These are phyloP conservation scores for Cephalopachus bancanus DNA, from an alignment of 2,797 vertebrate genomes.

Conservation along the genomic window DNA sequence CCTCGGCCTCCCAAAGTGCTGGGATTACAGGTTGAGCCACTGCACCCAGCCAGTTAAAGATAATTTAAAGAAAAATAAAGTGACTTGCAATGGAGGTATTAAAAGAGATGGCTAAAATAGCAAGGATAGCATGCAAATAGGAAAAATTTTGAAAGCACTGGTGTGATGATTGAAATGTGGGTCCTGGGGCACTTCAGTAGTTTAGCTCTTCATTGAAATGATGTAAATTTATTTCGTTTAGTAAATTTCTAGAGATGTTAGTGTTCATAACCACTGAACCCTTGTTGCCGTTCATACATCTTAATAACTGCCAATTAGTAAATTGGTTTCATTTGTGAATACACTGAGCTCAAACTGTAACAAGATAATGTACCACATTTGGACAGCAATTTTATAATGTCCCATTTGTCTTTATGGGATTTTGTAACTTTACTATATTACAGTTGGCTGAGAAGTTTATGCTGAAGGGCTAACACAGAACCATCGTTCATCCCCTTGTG, in stretches of 20 bases:
- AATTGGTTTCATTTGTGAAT: not conserved
- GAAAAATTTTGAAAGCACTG: not conserved
- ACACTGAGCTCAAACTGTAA: not conserved
- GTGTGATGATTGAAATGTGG: not conserved
- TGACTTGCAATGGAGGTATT: not conserved
- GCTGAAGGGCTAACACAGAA: not conserved
- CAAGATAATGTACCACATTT: not conserved
- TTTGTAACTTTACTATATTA: not conserved
- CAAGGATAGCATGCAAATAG: not conserved
- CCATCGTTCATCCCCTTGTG: not conserved
- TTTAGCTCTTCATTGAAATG: not conserved
- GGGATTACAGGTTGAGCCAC: too few species aligned
- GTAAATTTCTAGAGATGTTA: not conserved
- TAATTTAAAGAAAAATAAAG: slow-evolving; percentile 12
- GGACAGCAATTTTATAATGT: not conserved
- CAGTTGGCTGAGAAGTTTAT: not conserved
- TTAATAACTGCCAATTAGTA: not conserved
- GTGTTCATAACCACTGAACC: not conserved
- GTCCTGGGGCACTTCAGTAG: not conserved
- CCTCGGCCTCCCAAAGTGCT: too few species aligned
- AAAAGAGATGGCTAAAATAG: not conserved
- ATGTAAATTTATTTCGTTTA: not conserved
- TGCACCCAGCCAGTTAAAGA: not conserved
- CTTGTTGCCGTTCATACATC: not conserved
- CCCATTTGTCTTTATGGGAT: not conserved